Percentiles rank a stretch among this genome's conserved stretches.
phyloP scores from a whole-genome alignment of 2,888 invertebrate genomes.

The Drosophila pseudotalamancana region DNA sequence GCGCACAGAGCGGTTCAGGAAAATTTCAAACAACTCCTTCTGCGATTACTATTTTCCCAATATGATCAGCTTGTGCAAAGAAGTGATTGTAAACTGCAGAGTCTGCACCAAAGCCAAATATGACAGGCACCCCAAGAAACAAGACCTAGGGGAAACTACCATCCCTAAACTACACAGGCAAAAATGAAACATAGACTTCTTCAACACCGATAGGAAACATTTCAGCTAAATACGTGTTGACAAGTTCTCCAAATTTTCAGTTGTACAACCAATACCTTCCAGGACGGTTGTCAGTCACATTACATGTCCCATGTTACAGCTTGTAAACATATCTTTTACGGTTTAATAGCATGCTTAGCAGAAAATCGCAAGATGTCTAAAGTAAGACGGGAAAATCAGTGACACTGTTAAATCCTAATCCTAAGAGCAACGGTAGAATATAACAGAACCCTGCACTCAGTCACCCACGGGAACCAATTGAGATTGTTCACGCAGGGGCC shows the following conservation, averaged over 20 bases:
- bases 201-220: neutral
- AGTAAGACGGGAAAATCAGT: neutral
- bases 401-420: neutral
- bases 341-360: neutral
- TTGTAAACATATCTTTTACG: neutral
- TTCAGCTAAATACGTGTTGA: neutral
- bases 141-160: neutral
- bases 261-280: neutral
- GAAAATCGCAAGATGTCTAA: neutral
- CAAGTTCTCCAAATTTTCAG: neutral
- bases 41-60: neutral
- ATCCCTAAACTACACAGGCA: neutral
- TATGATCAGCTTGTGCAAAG: neutral
- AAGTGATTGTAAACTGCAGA: neutral
- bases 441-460: neutral
- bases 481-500: neutral
- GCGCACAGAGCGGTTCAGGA: neutral
- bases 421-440: neutral
- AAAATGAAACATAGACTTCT: neutral
- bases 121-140: neutral
- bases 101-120: neutral
- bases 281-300: neutral
- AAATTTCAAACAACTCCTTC: neutral
- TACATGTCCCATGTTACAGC: neutral
- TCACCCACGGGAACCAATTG: neutral